Percentiles rank a stretch among this genome's conserved stretches.
phyloP scores from a whole-genome alignment of 2,888 invertebrate genomes.

The Argyresthia albistria region DNA sequence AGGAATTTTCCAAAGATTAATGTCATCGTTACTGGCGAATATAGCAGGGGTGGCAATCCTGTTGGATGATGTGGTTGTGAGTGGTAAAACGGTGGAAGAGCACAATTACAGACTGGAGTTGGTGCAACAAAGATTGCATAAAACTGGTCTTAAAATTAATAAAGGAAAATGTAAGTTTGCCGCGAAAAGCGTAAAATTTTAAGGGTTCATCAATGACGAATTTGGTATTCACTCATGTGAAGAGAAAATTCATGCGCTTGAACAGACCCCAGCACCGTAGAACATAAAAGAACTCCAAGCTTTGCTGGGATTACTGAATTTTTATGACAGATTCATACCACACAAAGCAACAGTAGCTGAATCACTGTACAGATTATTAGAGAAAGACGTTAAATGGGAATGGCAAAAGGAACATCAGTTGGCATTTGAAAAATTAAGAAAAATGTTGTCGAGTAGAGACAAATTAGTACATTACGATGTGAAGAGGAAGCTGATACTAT shows the following conservation, averaged over 20 bases:
- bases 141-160: conserved; percentile 4
- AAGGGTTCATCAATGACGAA: conserved; percentile 8
- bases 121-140: conserved; percentile 2
- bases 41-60: not conserved
- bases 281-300: conserved; percentile 10
- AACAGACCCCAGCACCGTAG: not conserved
- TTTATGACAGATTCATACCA: conserved; percentile 20
- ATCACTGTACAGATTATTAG: conserved; percentile 18
- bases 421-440: conserved; percentile 18
- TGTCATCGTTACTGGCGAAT: not conserved
- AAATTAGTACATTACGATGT: conserved; percentile 7
- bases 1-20: conserved; percentile 2
- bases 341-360: conserved; percentile 14
- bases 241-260: not conserved
- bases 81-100: not conserved
- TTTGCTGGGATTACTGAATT: conserved; percentile 19
- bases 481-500: conserved; percentile 9
- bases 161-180: conserved; percentile 7
- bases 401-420: conserved; percentile 13
- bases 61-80: conserved; percentile 1
- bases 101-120: conserved; percentile 1
- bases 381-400: conserved; percentile 13
- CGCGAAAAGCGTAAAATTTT: not conserved
- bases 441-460: conserved; percentile 9
- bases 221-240: not conserved